Conservation (phyloP, 2,888 invertebrate species). For the Drosophila nigricruria region DNA sequence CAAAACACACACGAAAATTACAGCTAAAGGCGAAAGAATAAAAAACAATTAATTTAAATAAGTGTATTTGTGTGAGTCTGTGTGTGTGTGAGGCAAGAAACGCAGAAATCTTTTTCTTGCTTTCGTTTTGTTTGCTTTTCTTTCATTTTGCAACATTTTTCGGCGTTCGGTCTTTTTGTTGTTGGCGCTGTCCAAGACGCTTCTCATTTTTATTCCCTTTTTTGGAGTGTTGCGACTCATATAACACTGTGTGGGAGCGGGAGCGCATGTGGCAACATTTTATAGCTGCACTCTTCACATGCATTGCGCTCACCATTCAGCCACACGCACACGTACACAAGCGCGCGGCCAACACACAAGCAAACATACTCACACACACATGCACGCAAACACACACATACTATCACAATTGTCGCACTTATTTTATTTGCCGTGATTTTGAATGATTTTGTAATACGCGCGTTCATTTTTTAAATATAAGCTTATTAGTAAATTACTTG, state of each 20-base stretch:
- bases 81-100: conserved; percentile 51
- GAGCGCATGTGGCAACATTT: conserved; percentile 63
- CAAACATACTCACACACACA: conserved; percentile 33
- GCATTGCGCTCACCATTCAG: conserved; percentile 66
- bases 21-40: conserved; percentile 40
- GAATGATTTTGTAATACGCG: conserved; percentile 81
- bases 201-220: conserved; percentile 85
- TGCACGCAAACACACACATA: conserved; percentile 42
- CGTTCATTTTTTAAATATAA: conserved; percentile 59
- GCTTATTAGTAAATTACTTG: conserved; percentile 22
- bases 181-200: conserved; percentile 69
- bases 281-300: conserved; percentile 77
- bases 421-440: conserved; percentile 79
- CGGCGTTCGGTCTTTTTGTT: conserved; percentile 69
- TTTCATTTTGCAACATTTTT: conserved; percentile 77
- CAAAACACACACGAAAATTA: conserved; percentile 49
- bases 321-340: conserved; percentile 30
- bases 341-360: conserved; percentile 35
- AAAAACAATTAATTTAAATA: conserved; percentile 70
- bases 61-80: conserved; percentile 10
- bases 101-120: conserved; percentile 61
- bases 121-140: conserved; percentile 70
- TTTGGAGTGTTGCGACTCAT: conserved; percentile 85
- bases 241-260: conserved; percentile 81
- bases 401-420: conserved; percentile 71